These are phyloP conservation scores for Augiades crinisus DNA, from an alignment of 2,888 invertebrate species.

Conservation along the genomic window DNA sequence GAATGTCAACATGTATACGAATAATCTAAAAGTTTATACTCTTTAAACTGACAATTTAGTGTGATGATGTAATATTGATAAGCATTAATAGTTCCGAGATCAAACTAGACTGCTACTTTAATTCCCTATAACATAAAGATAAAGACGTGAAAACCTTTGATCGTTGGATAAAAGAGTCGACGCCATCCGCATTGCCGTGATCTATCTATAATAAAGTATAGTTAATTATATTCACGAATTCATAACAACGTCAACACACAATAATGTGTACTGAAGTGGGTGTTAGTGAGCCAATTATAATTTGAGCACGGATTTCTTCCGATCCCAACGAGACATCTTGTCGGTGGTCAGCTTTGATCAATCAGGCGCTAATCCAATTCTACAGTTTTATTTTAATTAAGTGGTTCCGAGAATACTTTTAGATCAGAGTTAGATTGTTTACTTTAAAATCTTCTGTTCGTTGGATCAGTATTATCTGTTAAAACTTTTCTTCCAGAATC, in stretches of 20 bases:
- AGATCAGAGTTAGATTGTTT: not conserved
- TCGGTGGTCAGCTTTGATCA: conserved; percentile 38
- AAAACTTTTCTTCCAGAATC: not conserved
- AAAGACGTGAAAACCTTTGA: conserved; percentile 10
- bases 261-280: conserved; percentile 17
- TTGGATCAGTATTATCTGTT: not conserved
- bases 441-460: not conserved
- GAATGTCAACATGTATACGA: too few relatives aligned
- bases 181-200: not conserved
- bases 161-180: not conserved
- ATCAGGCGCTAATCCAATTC: conserved; percentile 40
- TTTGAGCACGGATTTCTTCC: conserved; percentile 18
- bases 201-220: conserved; percentile 3
- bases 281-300: conserved; percentile 22
- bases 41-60: not conserved
- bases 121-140: not conserved
- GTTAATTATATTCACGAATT: conserved; percentile 19
- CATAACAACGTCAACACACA: conserved; percentile 23
- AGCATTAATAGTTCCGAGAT: not conserved
- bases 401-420: not conserved
- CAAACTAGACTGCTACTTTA: not conserved
- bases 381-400: conserved; percentile 30
- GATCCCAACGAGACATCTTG: conserved; percentile 26
- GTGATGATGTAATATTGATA: conserved; percentile 1
- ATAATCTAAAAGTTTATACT: too few relatives aligned